Evolutionary conservation across 2,797 vertebrate genomes (phyloP).

Genomic region (Sebastes vulpes): DNA sequence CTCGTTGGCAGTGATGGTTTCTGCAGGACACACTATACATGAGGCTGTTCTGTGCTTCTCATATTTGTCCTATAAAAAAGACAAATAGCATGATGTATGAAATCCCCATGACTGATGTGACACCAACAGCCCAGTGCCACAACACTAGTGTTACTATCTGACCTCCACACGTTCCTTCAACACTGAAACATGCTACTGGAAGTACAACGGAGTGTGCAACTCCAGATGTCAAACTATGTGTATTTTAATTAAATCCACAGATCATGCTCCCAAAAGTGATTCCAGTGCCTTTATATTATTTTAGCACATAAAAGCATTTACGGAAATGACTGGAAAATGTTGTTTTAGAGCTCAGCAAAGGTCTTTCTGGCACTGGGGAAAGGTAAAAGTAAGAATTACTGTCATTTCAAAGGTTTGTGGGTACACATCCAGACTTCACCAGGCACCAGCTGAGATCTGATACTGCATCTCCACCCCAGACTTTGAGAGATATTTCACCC

Average conservation of each 20-base stretch:
- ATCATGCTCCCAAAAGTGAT: not conserved
- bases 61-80: not conserved
- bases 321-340: not conserved
- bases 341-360: not conserved
- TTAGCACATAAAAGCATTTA: not conserved
- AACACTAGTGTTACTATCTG: not conserved
- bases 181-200: slow-evolving; percentile 4
- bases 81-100: not conserved
- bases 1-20: not conserved
- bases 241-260: not conserved
- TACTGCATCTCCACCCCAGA: not conserved
- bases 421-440: not conserved
- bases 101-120: not conserved
- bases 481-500: not conserved
- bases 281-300: not conserved
- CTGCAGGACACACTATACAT: slow-evolving; percentile 15
- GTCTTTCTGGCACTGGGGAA: not conserved
- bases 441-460: not conserved
- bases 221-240: not conserved
- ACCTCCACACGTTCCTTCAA: not conserved
- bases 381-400: not conserved
- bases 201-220: slow-evolving; percentile 8
- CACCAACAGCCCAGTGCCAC: not conserved
- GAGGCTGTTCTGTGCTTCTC: slow-evolving; percentile 31
- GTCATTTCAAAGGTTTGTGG: not conserved